phyloP scores from a whole-genome alignment of 2,113 vertebrate genomes.

The Philantomba maxwellii region DNA sequence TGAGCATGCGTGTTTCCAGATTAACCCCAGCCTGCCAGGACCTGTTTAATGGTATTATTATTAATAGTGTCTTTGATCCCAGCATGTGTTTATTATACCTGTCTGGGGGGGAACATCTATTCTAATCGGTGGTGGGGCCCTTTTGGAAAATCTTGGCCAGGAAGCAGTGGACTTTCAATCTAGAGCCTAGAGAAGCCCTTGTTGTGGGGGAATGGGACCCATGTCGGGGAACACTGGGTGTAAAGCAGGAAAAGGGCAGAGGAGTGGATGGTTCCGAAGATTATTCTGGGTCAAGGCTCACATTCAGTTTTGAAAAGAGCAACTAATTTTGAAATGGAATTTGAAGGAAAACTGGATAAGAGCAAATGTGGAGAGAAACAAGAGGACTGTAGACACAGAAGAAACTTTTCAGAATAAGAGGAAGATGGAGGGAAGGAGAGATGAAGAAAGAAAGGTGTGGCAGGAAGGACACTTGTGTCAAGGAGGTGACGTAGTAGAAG shows the following conservation, averaged over 20 bases:
- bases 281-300: background rate
- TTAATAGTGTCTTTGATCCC: constrained; percentile 52
- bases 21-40: constrained; percentile 54
- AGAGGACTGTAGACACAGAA: no score
- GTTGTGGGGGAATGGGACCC: background rate
- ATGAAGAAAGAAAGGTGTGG: background rate
- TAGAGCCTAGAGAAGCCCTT: background rate
- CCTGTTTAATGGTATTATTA: constrained; percentile 46
- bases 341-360: background rate
- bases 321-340: background rate
- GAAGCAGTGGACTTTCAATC: background rate
- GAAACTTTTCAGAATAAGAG: background rate
- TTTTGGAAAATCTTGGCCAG: background rate
- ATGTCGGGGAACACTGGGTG: background rate
- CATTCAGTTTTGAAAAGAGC: background rate
- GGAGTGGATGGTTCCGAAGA: background rate
- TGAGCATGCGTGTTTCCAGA: constrained; percentile 39
- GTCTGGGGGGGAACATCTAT: background rate
- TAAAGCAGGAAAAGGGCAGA: background rate
- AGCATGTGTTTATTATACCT: constrained; percentile 25
- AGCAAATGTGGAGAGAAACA: background rate
- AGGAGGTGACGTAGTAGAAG: background rate
- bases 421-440: background rate
- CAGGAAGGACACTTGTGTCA: background rate
- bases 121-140: background rate